These are phyloP conservation scores for Poicephalus meyeri DNA, from an alignment of 2,113 vertebrate genomes.

Conservation along the genomic window DNA sequence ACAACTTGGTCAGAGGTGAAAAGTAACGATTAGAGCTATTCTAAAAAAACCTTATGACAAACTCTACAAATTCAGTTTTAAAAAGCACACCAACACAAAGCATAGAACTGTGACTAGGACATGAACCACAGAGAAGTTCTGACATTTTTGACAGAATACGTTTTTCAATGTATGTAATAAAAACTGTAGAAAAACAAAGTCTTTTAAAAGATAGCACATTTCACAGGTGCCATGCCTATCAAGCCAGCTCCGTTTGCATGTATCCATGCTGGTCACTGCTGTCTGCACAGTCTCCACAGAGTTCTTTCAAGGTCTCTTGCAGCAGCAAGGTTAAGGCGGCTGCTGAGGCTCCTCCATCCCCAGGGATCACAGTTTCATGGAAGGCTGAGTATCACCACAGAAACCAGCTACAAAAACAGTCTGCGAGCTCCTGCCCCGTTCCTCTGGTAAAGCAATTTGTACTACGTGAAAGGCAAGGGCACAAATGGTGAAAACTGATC, in stretches of 20 bases:
- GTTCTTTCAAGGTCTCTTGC: slow-evolving; percentile 46
- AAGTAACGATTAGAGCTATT: neutral
- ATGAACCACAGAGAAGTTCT: neutral
- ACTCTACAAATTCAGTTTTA: neutral
- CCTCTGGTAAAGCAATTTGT: slow-evolving; percentile 81
- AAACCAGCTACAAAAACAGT: slow-evolving; percentile 84
- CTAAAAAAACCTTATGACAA: neutral
- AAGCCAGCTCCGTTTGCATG: neutral
- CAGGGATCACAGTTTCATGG: slow-evolving; percentile 69
- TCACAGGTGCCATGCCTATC: accelerated
- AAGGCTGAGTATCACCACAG: slow-evolving; percentile 78
- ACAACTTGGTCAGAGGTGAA: neutral
- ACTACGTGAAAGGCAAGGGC: slow-evolving; percentile 71
- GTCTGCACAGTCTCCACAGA: neutral
- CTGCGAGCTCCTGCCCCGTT: slow-evolving; percentile 48
- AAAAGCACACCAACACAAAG: neutral
- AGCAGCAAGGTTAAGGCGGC: slow-evolving; percentile 61
- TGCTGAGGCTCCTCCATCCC: slow-evolving; percentile 70
- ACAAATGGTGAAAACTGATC: slow-evolving; percentile 77
- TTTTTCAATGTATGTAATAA: neutral
- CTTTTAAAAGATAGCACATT: neutral
- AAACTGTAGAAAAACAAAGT: neutral
- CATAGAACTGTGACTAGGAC: neutral
- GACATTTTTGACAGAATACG: neutral
- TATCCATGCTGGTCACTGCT: accelerated